Conservation (phyloP, 2,113 vertebrate species). For the Setophaga kirtlandii region DNA sequence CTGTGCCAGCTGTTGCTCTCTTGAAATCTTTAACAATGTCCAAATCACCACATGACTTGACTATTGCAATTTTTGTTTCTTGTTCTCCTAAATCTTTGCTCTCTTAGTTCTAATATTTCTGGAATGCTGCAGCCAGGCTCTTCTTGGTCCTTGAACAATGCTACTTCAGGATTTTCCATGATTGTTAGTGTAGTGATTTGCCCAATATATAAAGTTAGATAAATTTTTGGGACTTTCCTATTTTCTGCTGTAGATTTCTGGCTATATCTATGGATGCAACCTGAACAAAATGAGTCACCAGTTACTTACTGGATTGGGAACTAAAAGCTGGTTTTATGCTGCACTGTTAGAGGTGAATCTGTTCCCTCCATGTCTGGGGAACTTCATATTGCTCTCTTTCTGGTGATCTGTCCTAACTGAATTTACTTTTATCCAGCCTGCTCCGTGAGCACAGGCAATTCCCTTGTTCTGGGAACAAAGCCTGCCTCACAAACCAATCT, state of each 20-base stretch:
- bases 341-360: background rate
- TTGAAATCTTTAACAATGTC: background rate
- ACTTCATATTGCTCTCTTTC: background rate
- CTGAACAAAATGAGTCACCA: background rate
- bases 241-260: background rate
- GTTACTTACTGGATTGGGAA: background rate
- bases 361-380: background rate
- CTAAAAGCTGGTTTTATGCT: background rate
- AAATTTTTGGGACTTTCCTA: background rate
- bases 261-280: background rate
- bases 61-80: background rate
- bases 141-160: background rate
- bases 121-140: background rate
- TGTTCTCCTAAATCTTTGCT: background rate
- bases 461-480: background rate
- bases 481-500: background rate
- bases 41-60: background rate
- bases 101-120: background rate
- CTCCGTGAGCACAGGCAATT: background rate
- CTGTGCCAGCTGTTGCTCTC: background rate
- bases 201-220: background rate
- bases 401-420: background rate
- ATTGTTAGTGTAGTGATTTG: background rate
- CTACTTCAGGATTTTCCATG: background rate
- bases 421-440: background rate